These are phyloP conservation scores for Phrixothrix hirtus DNA, from an alignment of 2,888 invertebrate species.

Conservation along the genomic window DNA sequence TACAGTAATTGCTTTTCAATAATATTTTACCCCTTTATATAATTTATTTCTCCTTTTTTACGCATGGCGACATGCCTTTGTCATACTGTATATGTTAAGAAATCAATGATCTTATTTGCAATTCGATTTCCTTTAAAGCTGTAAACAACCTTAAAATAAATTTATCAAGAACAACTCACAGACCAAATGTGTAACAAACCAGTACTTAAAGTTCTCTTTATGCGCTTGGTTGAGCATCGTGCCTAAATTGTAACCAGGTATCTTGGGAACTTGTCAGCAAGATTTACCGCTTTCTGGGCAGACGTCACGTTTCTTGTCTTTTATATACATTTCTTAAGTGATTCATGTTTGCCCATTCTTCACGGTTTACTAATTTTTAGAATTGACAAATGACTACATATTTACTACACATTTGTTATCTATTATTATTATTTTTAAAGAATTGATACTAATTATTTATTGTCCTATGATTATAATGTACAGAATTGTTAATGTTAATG, in stretches of 20 bases:
- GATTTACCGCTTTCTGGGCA: constrained; percentile 47
- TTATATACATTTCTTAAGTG: not conserved
- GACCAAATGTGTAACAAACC: constrained; percentile 54
- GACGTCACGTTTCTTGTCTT: constrained; percentile 33
- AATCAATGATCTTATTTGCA: too few species aligned
- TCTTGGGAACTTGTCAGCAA: constrained; percentile 51
- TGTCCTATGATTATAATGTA: too few species aligned
- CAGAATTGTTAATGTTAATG: too few species aligned
- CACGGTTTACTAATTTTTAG: not conserved
- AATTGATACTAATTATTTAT: too few species aligned
- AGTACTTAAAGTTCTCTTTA: constrained; percentile 48
- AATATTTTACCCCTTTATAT: too few species aligned
- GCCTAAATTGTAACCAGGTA: constrained; percentile 49
- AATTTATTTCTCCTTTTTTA: too few species aligned
- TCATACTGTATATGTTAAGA: too few species aligned
- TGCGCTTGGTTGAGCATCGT: constrained; percentile 44
- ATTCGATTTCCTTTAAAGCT: too few species aligned
- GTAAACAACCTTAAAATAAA: constrained; percentile 35
- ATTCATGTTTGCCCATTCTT: not conserved
- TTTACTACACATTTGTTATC: too few species aligned
- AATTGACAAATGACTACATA: not conserved
- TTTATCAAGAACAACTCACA: constrained; percentile 48
- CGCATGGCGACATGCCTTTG: too few species aligned
- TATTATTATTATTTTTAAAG: too few species aligned
- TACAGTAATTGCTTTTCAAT: too few species aligned